Evolutionary conservation across 2,888 invertebrate genomes (phyloP).

Genomic region (Heliothis peltigera): DNA sequence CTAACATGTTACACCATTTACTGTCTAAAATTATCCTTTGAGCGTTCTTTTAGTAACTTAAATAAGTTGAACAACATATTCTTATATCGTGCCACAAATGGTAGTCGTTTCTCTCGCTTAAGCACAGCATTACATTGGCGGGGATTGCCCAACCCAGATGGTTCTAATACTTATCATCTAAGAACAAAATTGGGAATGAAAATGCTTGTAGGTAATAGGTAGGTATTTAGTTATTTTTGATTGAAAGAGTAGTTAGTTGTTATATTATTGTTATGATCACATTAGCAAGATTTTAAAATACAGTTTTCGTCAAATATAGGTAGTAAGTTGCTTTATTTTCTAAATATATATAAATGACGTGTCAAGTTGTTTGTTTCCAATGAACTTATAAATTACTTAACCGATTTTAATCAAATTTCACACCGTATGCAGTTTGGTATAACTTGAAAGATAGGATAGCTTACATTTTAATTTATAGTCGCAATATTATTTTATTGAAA

Average conservation of each 20-base stretch:
- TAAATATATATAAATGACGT: too few relatives aligned
- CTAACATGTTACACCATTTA: not conserved
- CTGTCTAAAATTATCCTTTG: not conserved
- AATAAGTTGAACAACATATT: slow-evolving; percentile 58
- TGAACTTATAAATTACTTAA: too few relatives aligned
- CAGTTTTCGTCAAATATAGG: too few relatives aligned
- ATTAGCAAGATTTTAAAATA: too few relatives aligned
- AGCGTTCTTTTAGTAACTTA: slow-evolving; percentile 36
- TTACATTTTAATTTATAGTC: too few relatives aligned
- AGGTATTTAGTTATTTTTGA: not conserved
- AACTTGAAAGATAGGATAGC: too few relatives aligned
- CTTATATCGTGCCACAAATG: slow-evolving; percentile 56
- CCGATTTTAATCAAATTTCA: too few relatives aligned
- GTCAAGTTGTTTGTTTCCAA: too few relatives aligned
- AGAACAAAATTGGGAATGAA: slow-evolving; percentile 15
- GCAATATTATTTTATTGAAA: too few relatives aligned
- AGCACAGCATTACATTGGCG: slow-evolving; percentile 50
- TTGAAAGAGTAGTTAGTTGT: not conserved
- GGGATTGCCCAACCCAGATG: slow-evolving; percentile 56
- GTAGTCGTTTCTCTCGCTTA: slow-evolving; percentile 54
- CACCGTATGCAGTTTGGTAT: too few relatives aligned
- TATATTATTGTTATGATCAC: too few relatives aligned
- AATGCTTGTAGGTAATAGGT: slow-evolving; percentile 24
- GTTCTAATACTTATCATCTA: slow-evolving; percentile 51
- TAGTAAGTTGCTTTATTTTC: too few relatives aligned